Evolutionary conservation across 2,797 vertebrate species (phyloP).

Genomic region (Phoebastria nigripes): DNA sequence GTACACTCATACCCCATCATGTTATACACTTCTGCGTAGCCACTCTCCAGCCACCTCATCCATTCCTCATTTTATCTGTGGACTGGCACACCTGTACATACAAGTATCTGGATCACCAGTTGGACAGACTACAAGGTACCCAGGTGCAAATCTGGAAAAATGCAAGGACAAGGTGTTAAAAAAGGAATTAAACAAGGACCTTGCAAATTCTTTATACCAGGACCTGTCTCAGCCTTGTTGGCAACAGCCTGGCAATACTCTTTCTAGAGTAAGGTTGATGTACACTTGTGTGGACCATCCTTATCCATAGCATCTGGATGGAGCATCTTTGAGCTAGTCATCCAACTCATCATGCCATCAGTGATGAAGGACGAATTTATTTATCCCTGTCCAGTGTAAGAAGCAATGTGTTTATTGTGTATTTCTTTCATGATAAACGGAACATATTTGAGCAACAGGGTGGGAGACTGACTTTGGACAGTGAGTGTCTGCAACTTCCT

Average conservation of each 20-base stretch:
- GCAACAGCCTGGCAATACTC: not conserved
- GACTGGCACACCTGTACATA: not conserved
- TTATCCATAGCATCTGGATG: not conserved
- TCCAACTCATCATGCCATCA: not conserved
- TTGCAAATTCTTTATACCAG: not conserved
- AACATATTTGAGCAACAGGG: not conserved
- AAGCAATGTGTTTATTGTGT: not conserved
- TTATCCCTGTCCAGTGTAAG: not conserved
- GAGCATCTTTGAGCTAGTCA: not conserved
- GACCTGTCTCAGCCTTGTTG: not conserved
- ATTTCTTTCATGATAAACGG: not conserved
- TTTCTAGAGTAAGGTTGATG: not conserved
- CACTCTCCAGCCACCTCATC: not conserved
- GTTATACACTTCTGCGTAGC: rapidly evolving
- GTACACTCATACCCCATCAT: not conserved
- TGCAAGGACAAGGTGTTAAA: not conserved
- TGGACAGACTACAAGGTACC: not conserved
- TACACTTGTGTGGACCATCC: not conserved
- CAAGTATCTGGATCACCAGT: not conserved
- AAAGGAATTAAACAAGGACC: not conserved
- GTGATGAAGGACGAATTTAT: not conserved
- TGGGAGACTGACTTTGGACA: not conserved
- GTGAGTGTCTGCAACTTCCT: not conserved
- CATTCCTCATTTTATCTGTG: not conserved
- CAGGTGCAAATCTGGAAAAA: not conserved